phyloP scores from a whole-genome alignment of 2,888 invertebrate species.

The Macrosiphum euphorbiae region DNA sequence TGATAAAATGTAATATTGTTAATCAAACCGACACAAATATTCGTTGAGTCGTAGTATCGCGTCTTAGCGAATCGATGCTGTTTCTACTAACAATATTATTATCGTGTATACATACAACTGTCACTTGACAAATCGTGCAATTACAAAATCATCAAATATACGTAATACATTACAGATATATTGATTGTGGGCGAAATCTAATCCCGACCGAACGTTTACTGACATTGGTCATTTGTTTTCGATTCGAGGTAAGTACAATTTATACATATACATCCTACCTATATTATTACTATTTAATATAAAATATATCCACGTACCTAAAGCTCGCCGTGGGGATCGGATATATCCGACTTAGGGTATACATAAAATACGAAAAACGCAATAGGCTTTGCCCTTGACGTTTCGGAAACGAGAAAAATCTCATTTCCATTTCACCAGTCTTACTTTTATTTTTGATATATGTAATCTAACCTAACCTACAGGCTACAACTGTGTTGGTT shows the following conservation, averaged over 20 bases:
- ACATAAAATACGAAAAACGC: neutral
- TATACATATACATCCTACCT: neutral
- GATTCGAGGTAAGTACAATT: neutral
- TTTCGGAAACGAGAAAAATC: constrained; percentile 12
- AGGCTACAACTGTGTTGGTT: too few species aligned
- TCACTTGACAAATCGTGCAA: neutral
- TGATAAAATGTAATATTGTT: constrained; percentile 4
- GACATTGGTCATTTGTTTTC: too few species aligned
- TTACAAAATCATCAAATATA: neutral
- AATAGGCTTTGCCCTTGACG: constrained; percentile 4
- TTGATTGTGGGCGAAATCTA: neutral
- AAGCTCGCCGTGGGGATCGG: neutral
- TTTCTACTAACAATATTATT: too few species aligned
- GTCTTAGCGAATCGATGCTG: neutral
- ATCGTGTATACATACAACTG: neutral
- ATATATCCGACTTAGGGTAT: neutral
- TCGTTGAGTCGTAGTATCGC: neutral
- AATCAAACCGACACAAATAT: neutral
- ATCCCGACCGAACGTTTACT: neutral
- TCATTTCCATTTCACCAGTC: neutral
- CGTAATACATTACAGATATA: neutral
- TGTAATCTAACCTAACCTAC: neutral
- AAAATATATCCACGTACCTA: neutral
- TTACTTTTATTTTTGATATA: constrained; percentile 4
- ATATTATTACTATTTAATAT: neutral